These are phyloP conservation scores for Meloidogyne floridensis DNA, from an alignment of 1,140 invertebrate genomes.

Conservation along the genomic window DNA sequence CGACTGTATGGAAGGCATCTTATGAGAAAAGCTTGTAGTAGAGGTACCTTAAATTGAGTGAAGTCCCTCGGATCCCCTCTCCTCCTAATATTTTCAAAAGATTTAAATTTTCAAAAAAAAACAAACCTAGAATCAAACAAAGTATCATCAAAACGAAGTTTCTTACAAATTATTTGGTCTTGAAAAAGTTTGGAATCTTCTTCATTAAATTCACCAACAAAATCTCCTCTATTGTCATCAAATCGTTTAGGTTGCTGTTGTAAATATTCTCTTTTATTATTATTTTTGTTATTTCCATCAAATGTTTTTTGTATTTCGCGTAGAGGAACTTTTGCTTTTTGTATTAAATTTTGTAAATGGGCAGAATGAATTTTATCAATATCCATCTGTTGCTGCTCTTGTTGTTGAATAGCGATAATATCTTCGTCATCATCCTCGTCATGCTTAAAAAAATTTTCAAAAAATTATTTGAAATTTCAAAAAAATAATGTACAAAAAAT, in stretches of 20 bases:
- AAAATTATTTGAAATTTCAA: constrained; percentile 18
- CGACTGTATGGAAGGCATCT: too few species aligned
- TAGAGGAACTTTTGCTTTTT: constrained; percentile 23
- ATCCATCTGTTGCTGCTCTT: not conserved
- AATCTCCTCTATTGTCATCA: not conserved
- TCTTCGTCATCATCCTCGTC: constrained; percentile 57
- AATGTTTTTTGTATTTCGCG: constrained; percentile 20
- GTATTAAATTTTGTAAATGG: not conserved
- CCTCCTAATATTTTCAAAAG: too few species aligned
- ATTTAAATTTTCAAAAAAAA: not conserved
- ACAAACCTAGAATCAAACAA: constrained; percentile 26
- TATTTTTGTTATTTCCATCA: not conserved
- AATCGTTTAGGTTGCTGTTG: not conserved
- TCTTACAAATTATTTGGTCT: constrained; percentile 18
- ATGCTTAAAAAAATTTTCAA: constrained; percentile 70
- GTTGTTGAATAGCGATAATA: not conserved
- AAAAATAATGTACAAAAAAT: too few species aligned
- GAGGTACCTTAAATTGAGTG: too few species aligned
- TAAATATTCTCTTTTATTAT: not conserved
- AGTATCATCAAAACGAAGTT: constrained; percentile 28
- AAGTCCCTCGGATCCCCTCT: too few species aligned
- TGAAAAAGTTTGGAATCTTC: constrained; percentile 25
- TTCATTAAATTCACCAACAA: not conserved
- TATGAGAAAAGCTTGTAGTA: too few species aligned
- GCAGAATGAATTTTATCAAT: not conserved